Conservation (phyloP, 2,888 invertebrate genomes). For the Coenonympha arcania region DNA sequence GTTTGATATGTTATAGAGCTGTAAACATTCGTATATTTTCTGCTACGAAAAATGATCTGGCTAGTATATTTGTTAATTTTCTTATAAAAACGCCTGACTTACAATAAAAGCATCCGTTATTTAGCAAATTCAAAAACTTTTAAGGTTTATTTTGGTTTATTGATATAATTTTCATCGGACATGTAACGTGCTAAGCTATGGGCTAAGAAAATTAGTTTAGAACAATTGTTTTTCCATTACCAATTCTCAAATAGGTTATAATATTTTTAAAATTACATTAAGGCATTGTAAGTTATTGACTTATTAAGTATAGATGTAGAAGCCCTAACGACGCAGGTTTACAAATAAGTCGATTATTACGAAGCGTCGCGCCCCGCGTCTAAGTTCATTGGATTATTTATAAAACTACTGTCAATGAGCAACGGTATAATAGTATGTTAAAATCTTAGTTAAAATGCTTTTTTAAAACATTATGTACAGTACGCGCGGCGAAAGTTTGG, state of each 20-base stretch:
- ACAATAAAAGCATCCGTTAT: too few relatives aligned
- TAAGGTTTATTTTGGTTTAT: too few relatives aligned
- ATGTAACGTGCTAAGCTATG: too few relatives aligned
- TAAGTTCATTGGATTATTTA: conserved; percentile 28
- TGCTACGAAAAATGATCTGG: not conserved
- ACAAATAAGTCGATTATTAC: conserved; percentile 48
- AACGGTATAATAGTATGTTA: too few relatives aligned
- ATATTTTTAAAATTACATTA: conserved; percentile 1
- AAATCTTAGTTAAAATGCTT: too few relatives aligned
- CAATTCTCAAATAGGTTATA: too few relatives aligned
- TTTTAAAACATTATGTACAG: too few relatives aligned
- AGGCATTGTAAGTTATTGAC: conserved; percentile 1
- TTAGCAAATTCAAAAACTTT: too few relatives aligned
- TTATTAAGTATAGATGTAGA: conserved; percentile 31
- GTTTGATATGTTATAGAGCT: conserved; percentile 26
- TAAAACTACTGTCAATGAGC: conserved; percentile 15
- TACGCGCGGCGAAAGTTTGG: too few relatives aligned
- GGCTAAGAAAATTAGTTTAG: too few relatives aligned
- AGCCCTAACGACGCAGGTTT: conserved; percentile 43
- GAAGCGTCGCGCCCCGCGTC: conserved; percentile 24
- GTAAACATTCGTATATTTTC: conserved; percentile 15
- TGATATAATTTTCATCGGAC: too few relatives aligned
- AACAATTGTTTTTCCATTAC: not conserved
- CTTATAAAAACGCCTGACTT: not conserved
- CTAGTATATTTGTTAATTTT: too few relatives aligned